Base-by-base conservation (phyloP, 1,140 invertebrate species). In the Zaprionus ornatus region DNA sequence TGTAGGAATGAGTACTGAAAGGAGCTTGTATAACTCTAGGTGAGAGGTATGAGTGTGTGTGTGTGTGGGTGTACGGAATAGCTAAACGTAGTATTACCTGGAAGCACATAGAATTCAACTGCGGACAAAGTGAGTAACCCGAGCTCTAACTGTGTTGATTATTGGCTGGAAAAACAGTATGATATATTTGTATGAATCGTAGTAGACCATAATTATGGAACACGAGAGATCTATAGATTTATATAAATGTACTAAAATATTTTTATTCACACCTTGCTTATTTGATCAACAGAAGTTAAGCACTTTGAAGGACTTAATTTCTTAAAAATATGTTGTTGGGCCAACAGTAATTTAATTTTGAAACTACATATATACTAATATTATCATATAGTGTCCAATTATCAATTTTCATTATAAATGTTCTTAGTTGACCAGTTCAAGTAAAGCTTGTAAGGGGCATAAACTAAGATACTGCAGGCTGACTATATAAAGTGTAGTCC, bases 51-150 rank as follows among this genome's bases (percentile, higher is more conserved):
- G 12, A 15, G 15, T 40, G 13, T 7, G 15, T 40, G 55, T 71
- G 62, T 27, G 61, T 71, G n/a, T 21, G 37, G 40, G 45, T 61
- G 45, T 37, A 55, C 21, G 37, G 42, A 35, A 48, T 60, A 52
- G 57, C 57, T 60, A 4, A 63, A 69, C 15, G 40, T n/a, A 29
- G 68, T 54, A 45, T 37, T 70, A 55, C 59, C 68, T 70, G 35
- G 15, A 32, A 37, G 68, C 50, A 54, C 25, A 27, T 42, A 25
- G 35, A 50, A 65, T 68, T 72, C 59, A 74, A 60, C 74, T 81
- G 79, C 73, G 68, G 74, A 81, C 77, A 37, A 4, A 4, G 12
- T 4, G 1, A 37, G 12, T 2, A 12, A 37, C 3, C 35, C 15
- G 35, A 37, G 35, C 13, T 37, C 35, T 15, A 3, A 2, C 35